phyloP scores from a whole-genome alignment of 2,797 vertebrate species.

The Halcyon smyrnensis region DNA sequence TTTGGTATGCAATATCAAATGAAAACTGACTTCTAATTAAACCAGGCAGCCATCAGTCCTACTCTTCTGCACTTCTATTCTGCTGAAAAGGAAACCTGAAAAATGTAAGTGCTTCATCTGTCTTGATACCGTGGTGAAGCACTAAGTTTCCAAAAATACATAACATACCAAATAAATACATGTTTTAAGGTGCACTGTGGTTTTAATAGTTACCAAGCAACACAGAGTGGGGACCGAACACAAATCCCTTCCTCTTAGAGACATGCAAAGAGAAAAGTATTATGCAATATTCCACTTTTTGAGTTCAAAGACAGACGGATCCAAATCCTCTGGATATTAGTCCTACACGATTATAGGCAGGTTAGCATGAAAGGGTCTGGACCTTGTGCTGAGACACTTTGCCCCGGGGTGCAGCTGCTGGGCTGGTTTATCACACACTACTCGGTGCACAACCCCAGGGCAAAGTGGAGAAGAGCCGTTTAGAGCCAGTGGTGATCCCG shows the following conservation, averaged over 20 bases:
- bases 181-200: not conserved
- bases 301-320: not conserved
- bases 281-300: not conserved
- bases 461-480: not conserved
- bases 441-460: not conserved
- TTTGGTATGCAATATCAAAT: slow-evolving; percentile 1
- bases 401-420: not conserved
- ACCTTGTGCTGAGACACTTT: not conserved
- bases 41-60: not conserved
- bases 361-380: not conserved
- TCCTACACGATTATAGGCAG: not conserved
- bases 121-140: slow-evolving; percentile 4
- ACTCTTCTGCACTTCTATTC: not conserved
- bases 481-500: not conserved
- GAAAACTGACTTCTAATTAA: slow-evolving; percentile 27
- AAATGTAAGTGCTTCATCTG: not conserved
- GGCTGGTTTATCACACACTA: not conserved
- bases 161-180: not conserved
- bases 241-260: not conserved
- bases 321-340: not conserved
- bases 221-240: not conserved
- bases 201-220: slow-evolving; percentile 69
- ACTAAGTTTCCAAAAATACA: slow-evolving; percentile 33
- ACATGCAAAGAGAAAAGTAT: not conserved
- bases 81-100: slow-evolving; percentile 23